A percentile compares a stretch with the other conserved stretches of the same genome.
These are phyloP conservation scores for Gyps fulvus DNA, from an alignment of 2,113 vertebrate species.

Conservation along the genomic window DNA sequence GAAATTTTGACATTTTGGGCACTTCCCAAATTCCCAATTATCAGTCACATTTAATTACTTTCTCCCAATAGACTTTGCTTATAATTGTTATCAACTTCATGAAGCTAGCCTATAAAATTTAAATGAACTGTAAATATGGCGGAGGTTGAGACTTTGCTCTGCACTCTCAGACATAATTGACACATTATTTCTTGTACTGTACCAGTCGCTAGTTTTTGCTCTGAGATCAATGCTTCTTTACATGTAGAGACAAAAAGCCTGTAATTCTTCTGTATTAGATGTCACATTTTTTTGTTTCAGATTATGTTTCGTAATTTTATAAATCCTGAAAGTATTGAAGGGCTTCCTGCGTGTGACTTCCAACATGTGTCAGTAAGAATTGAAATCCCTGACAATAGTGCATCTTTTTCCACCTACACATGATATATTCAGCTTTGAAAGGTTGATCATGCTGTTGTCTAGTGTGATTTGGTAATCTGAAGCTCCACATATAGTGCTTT, in stretches of 20 bases:
- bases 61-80: conserved; percentile 16
- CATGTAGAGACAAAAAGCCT: neutral
- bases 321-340: neutral
- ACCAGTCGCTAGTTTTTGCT: neutral
- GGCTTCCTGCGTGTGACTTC: neutral
- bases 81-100: neutral
- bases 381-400: neutral
- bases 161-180: neutral
- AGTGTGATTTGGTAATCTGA: neutral
- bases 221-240: neutral
- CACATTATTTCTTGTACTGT: neutral
- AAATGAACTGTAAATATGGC: conserved; percentile 8
- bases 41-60: conserved; percentile 35
- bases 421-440: neutral
- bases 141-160: neutral
- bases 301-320: neutral
- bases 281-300: neutral
- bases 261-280: neutral
- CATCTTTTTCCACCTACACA: neutral
- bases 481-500: neutral
- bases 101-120: neutral
- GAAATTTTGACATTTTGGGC: neutral
- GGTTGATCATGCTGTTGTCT: neutral
- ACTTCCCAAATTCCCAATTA: neutral
- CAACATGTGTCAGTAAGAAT: neutral